Evolutionary conservation across 2,797 vertebrate species (phyloP), one percentile per base, ranked within the genome.

Genomic region (Pipistrellus pygmaeus): DNA sequence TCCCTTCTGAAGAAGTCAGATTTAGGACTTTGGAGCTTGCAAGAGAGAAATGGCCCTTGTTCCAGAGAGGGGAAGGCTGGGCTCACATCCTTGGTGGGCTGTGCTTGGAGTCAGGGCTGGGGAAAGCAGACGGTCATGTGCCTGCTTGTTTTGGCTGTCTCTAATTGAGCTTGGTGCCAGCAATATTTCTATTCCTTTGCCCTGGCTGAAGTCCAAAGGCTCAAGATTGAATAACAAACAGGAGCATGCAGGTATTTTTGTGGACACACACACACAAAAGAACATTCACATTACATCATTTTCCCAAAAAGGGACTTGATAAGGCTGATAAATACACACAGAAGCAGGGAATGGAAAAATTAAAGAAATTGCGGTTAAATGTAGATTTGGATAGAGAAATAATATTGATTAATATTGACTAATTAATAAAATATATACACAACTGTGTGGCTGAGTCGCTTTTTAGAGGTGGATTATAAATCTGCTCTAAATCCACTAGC

Each of bases 1-100:
- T 97, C 95, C 80, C 73, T 96, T 98, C 96, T 89, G 93, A 95
- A 30, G 95, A 97, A 97, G 96, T 72, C 90, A 96, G 93, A 96
- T 95, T 96, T 93, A 97, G 83, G 68, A 80, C 88, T 72, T 23
- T n/a, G 35, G 62, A 96, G 93, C 88, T 84, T 82, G 55, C 66
- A n/a, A 76, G 64, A 95, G 90, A 96, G 85, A 96, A 75, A 95
- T 27, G 71, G 88, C 55, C 64, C 85, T 94, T 69, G 80, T 72
- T 96, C 90, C 83, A 91, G 73, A 85, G 69, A 78, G 94, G 85
- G 55, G 91, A 64, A 96, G 90, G 66, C 51, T 96, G 92, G 95
- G 81, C 88, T 38, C 5, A 80, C 48, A 81, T 94, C 75, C 80
- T 64, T 53, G 13, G 64, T 25, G 60, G 75, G 87, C 85, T 81